Evolutionary conservation across 2,888 invertebrate species (phyloP).

Genomic region (Brachyptera putata): DNA sequence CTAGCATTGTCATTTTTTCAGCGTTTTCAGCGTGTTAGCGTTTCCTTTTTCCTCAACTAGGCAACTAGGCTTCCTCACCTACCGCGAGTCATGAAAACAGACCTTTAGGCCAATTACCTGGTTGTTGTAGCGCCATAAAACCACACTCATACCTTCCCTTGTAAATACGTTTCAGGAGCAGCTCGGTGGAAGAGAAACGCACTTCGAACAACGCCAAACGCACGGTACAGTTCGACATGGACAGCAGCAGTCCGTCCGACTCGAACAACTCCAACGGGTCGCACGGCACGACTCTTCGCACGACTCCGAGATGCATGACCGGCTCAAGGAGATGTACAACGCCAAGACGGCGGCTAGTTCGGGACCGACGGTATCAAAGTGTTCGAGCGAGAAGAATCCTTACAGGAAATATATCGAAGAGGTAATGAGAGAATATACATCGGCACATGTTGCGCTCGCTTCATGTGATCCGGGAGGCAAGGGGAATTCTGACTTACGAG

Average conservation of each 20-base stretch:
- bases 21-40: too few relatives aligned
- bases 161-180: too few relatives aligned
- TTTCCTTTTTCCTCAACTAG: too few relatives aligned
- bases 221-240: conserved; percentile 37
- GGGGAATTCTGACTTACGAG: too few relatives aligned
- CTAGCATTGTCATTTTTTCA: too few relatives aligned
- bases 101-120: too few relatives aligned
- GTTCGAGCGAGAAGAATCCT: not conserved
- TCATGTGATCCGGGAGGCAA: too few relatives aligned
- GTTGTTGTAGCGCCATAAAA: too few relatives aligned
- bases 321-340: conserved; percentile 29
- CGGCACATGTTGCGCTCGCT: not conserved
- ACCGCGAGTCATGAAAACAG: too few relatives aligned
- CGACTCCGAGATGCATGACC: conserved; percentile 45
- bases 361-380: conserved; percentile 14
- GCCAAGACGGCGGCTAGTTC: conserved; percentile 30
- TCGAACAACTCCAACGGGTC: conserved; percentile 44
- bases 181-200: conserved; percentile 24
- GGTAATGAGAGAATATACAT: not conserved
- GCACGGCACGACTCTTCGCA: conserved; percentile 14
- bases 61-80: too few relatives aligned
- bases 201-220: conserved; percentile 17
- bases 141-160: too few relatives aligned
- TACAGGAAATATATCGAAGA: conserved; percentile 34
- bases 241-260: conserved; percentile 48